Base-by-base conservation (phyloP, 1,140 invertebrate species). In the Drosophila triauraria region DNA sequence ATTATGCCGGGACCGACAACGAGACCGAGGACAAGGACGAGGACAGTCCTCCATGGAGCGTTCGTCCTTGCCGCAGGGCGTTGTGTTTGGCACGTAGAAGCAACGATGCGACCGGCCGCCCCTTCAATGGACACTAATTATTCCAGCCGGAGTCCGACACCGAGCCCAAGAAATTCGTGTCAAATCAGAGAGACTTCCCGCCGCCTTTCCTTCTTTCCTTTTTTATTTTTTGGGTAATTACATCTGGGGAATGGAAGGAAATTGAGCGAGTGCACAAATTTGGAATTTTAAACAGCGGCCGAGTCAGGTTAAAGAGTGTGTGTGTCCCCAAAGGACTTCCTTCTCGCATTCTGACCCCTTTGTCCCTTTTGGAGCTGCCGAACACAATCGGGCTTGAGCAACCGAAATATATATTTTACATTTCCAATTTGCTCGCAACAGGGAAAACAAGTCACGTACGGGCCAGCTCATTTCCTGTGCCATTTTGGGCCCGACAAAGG, bases 181-280 rank as follows among this genome's bases (percentile, higher is more conserved):
- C 74, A 88, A 88, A 88, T 90, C 86, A 54, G 48, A 47, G 46
- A 56, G 67, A 70, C 78, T 72, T 43, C 30, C 47, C 17, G 27
- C n/a, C 63, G 51, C 15, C 48, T 51, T 72, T 42, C 6, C 40
- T 40, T 2, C 8, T 43, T 15, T 38, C 20, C 10, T 4, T 13
- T 17, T 9, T 17, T 46, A 3, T 30, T 56, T 75, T 54, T 71
- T 67, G 68, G 75, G 85, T 92, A 91, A 92, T 92, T 92, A 92
- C 86, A 82, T 87, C 61, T 91, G 78, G 70, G 72, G 72, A 67
- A 90, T 75, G 83, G 76, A 75, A 91, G 91, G 86, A 92, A 92
- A 92, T 92, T 92, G 91, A 85, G 91, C 91, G 91, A 85, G 71
- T 85, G 86, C 83, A 92, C 91, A 84, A 82, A 80, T 91, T 85